Evolutionary conservation across 2,888 invertebrate genomes (phyloP).

Genomic region (Drosophila quinaria): DNA sequence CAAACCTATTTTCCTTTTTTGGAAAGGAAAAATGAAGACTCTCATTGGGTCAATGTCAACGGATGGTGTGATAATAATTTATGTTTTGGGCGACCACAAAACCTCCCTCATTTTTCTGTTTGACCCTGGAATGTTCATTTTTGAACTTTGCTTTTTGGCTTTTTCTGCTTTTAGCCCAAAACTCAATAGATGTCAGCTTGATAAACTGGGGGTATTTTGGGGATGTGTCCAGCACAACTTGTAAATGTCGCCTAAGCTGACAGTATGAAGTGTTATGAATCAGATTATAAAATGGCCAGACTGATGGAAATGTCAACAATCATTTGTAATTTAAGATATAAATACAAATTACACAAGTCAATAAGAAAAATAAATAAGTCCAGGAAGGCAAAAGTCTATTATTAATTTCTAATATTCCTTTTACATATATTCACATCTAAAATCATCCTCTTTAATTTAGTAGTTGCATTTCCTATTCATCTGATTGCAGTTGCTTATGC

Average conservation of each 20-base stretch:
- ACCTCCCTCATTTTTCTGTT: neutral
- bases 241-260: conserved; percentile 26
- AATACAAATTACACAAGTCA: neutral
- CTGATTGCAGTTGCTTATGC: neutral
- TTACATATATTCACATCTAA: neutral
- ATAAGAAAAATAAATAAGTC: no score
- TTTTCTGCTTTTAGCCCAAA: conserved; percentile 22
- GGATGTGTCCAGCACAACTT: conserved; percentile 8
- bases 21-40: conserved; percentile 3
- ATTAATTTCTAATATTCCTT: neutral
- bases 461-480: neutral
- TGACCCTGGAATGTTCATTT: conserved; percentile 19
- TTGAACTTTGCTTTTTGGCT: conserved; percentile 28
- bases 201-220: conserved; percentile 2
- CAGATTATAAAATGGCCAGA: conserved; percentile 21
- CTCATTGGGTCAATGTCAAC: conserved; percentile 56
- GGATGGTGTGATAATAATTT: conserved; percentile 54
- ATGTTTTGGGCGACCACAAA: conserved; percentile 33
- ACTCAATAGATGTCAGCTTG: conserved; percentile 35
- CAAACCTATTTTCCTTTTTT: conserved; percentile 9
- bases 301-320: neutral
- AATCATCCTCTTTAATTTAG: neutral
- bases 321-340: neutral
- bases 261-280: conserved; percentile 16
- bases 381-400: neutral